A percentile compares a stretch with the other conserved stretches of the same genome.
phyloP scores from a whole-genome alignment of 2,797 vertebrate genomes.

The Oreortyx pictus region DNA sequence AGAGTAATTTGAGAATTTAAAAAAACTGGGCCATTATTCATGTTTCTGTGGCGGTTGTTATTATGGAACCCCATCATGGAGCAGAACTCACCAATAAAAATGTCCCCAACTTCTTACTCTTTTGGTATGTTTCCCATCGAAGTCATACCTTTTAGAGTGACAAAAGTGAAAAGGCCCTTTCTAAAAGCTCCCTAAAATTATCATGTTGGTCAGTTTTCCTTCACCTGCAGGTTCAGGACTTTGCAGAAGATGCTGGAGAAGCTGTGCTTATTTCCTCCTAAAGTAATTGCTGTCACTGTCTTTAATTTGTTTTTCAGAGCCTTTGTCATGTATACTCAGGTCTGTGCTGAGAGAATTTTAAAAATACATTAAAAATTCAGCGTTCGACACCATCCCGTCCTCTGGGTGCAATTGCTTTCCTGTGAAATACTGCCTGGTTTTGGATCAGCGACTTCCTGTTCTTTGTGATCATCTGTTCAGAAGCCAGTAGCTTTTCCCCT shows the following conservation, averaged over 20 bases:
- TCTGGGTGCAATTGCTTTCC: neutral
- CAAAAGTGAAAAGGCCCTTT: neutral
- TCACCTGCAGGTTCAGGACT: neutral
- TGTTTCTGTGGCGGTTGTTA: neutral
- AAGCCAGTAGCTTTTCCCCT: neutral
- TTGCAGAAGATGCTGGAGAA: neutral
- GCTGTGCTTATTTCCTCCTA: neutral
- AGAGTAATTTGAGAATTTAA: neutral
- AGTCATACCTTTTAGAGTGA: neutral
- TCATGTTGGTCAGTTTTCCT: neutral
- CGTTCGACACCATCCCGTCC: neutral
- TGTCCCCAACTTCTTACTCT: neutral
- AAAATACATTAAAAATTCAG: neutral
- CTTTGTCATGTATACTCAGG: neutral
- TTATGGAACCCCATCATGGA: neutral
- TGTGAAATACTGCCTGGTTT: neutral
- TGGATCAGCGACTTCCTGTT: neutral
- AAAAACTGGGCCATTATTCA: accelerated
- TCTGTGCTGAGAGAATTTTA: neutral
- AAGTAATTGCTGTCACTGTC: neutral
- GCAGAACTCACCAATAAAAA: neutral
- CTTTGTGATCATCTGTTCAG: neutral
- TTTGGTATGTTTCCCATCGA: neutral
- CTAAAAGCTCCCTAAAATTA: neutral
- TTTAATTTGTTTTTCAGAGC: neutral